phyloP scores from a whole-genome alignment of 2,797 vertebrate species.

The Remorina albescens region DNA sequence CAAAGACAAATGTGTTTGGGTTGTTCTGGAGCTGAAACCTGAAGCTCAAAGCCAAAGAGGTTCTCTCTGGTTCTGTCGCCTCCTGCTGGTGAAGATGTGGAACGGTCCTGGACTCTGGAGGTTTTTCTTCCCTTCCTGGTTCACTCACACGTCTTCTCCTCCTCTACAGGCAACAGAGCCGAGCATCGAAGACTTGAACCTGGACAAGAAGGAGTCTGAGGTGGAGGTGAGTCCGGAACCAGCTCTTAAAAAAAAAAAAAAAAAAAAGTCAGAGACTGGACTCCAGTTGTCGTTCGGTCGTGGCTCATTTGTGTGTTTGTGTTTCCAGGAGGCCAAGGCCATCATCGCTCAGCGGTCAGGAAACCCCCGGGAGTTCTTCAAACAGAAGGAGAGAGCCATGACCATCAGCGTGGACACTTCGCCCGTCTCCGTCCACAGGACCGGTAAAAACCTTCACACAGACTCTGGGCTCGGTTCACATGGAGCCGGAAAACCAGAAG shows the following conservation, averaged over 20 bases:
- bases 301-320: background rate
- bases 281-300: background rate
- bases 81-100: conserved; percentile 42
- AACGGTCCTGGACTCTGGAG: background rate
- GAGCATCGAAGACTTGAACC: conserved; percentile 87
- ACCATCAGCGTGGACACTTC: conserved; percentile 88
- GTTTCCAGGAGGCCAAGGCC: conserved; percentile 92
- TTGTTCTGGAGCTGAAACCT: too few relatives aligned
- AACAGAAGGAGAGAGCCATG: conserved; percentile 92
- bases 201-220: conserved; percentile 92
- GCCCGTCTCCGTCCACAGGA: conserved; percentile 88
- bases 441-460: conserved; percentile 83
- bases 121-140: background rate
- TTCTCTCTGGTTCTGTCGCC: conserved; percentile 42
- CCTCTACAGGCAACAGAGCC: conserved; percentile 86
- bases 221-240: conserved; percentile 94
- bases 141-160: background rate
- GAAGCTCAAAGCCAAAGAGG: too few relatives aligned
- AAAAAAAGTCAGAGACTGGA: too few relatives aligned
- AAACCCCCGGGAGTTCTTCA: conserved; percentile 97
- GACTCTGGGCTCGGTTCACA: background rate
- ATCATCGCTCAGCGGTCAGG: conserved; percentile 95
- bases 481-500: background rate
- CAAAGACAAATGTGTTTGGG: too few relatives aligned
- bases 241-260: too few relatives aligned